Evolutionary conservation across 1,140 invertebrate species (phyloP).

Genomic region (Heliconius hermathena): DNA sequence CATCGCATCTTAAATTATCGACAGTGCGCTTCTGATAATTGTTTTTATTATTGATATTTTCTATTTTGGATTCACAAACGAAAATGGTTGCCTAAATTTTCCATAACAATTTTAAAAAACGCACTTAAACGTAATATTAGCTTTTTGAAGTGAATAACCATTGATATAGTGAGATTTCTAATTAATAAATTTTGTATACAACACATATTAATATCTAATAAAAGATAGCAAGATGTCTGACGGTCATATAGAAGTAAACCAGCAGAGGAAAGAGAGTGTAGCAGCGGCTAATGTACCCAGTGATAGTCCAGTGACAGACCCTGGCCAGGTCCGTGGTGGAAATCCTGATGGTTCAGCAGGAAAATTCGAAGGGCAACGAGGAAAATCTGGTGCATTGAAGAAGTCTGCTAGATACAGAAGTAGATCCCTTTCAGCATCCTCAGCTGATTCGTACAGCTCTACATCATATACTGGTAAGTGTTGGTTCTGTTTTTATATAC

Average conservation of each 20-base stretch:
- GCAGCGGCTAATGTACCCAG: conserved; percentile 63
- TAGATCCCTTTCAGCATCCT: conserved; percentile 95
- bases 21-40: conserved; percentile 52
- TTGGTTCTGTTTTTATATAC: neutral
- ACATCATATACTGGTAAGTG: conserved; percentile 81
- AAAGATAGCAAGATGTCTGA: conserved; percentile 62
- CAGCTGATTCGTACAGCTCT: conserved; percentile 96
- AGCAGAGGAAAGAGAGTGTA: conserved; percentile 67
- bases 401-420: conserved; percentile 93
- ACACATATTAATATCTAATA: conserved; percentile 18
- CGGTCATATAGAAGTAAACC: conserved; percentile 62
- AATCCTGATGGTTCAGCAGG: conserved; percentile 55
- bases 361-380: conserved; percentile 70
- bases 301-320: conserved; percentile 76
- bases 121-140: conserved; percentile 14
- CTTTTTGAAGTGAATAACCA: conserved; percentile 12
- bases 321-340: conserved; percentile 69
- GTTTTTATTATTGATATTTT: conserved; percentile 64
- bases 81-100: conserved; percentile 20
- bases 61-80: conserved; percentile 33
- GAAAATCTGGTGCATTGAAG: conserved; percentile 88
- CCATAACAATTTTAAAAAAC: neutral
- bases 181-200: conserved; percentile 23
- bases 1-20: conserved; percentile 32
- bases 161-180: conserved; percentile 11